These are phyloP conservation scores for Theristicus caerulescens DNA, from an alignment of 2,113 vertebrate species.

Conservation along the genomic window DNA sequence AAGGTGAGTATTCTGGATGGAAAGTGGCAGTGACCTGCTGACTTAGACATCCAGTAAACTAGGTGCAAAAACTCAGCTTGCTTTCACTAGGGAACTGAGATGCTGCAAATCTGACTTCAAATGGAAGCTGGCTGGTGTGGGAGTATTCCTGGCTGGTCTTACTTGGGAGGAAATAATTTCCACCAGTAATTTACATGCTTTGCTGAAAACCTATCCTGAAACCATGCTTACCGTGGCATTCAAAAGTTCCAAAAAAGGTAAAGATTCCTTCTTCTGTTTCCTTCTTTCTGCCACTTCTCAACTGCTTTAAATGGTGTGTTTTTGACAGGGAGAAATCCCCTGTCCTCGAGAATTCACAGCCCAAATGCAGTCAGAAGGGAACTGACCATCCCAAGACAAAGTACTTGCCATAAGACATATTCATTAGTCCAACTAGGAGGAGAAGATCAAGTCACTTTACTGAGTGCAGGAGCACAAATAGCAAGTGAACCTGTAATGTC, in stretches of 20 bases:
- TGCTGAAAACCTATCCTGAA: background rate
- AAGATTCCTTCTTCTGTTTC: background rate
- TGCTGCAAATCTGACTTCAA: background rate
- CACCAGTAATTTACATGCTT: background rate
- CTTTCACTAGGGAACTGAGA: background rate
- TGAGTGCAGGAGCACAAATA: background rate
- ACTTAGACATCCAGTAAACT: background rate
- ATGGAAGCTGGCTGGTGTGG: background rate
- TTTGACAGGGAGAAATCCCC: background rate
- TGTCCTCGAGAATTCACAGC: background rate
- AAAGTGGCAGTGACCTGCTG: background rate
- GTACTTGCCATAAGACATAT: background rate
- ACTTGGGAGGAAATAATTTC: background rate
- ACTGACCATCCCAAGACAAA: background rate
- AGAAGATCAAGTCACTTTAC: background rate
- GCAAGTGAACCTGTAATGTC: background rate
- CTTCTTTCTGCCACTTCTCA: background rate
- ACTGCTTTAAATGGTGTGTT: background rate
- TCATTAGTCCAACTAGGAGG: background rate
- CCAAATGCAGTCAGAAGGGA: background rate
- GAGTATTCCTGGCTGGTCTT: background rate
- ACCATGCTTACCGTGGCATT: background rate
- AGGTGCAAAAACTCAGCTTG: background rate
- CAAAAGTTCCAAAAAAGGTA: background rate
- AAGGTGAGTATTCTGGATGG: background rate